phyloP scores from a whole-genome alignment of 2,888 invertebrate genomes.

The Octonoba sinensis region DNA sequence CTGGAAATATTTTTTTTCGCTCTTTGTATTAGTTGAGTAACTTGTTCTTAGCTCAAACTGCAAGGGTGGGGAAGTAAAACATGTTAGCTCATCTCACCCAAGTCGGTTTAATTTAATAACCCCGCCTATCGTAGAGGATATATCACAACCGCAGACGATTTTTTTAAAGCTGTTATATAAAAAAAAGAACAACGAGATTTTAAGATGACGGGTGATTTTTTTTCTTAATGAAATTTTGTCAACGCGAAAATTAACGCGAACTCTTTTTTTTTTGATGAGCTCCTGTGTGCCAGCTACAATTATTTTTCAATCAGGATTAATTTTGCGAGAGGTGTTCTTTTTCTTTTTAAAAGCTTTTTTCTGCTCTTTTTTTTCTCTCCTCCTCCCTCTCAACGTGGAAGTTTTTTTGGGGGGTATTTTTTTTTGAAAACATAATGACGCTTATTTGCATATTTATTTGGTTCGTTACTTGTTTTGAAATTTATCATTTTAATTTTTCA shows the following conservation, averaged over 20 bases:
- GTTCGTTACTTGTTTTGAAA: not conserved
- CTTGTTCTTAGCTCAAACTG: slow-evolving; percentile 47
- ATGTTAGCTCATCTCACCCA: slow-evolving; percentile 45
- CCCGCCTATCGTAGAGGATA: slow-evolving; percentile 29
- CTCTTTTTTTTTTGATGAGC: not conserved
- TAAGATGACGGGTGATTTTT: slow-evolving; percentile 42
- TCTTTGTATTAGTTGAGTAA: slow-evolving; percentile 31
- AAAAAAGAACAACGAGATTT: slow-evolving; percentile 41
- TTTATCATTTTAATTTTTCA: not conserved
- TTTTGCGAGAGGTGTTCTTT: slow-evolving; percentile 29
- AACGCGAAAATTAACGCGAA: slow-evolving; percentile 30
- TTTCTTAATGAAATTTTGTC: slow-evolving; percentile 53
- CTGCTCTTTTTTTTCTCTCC: not conserved
- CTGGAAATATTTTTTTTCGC: slow-evolving; percentile 12
- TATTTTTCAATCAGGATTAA: slow-evolving; percentile 64
- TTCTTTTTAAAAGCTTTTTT: not conserved
- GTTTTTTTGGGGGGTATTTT: not conserved
- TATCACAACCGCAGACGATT: slow-evolving; percentile 32
- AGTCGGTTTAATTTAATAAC: slow-evolving; percentile 59
- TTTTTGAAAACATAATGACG: not conserved
- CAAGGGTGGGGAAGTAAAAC: slow-evolving; percentile 24
- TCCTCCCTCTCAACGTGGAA: too few species aligned
- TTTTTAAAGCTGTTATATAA: slow-evolving; percentile 5
- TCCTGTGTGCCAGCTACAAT: slow-evolving; percentile 51
- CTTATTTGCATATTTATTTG: slow-evolving; percentile 6